Percentiles rank a stretch among this genome's conserved stretches.
phyloP scores from a whole-genome alignment of 2,888 invertebrate species.

The Caenorhabditis doughertyi region DNA sequence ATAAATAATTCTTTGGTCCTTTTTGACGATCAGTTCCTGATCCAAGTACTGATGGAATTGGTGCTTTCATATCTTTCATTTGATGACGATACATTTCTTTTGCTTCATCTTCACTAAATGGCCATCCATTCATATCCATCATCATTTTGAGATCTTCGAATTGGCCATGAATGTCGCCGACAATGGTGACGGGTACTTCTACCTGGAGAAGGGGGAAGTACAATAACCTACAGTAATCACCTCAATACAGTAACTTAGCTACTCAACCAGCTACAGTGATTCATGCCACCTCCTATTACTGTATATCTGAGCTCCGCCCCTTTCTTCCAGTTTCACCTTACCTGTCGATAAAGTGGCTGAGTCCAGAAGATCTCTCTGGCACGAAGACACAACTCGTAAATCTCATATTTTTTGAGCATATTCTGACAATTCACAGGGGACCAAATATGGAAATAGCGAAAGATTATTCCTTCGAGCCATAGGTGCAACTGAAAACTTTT shows the following conservation, averaged over 20 bases:
- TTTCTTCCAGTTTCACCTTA: not conserved
- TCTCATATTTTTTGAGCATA: conserved; percentile 73
- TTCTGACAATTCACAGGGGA: conserved; percentile 71
- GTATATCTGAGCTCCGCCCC: too few relatives aligned
- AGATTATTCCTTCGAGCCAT: conserved; percentile 67
- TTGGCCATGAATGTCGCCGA: conserved; percentile 99
- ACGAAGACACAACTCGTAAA: conserved; percentile 76
- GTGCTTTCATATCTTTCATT: conserved; percentile 18
- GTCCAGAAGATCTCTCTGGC: conserved; percentile 77
- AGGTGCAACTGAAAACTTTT: conserved; percentile 57
- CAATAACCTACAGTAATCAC: too few relatives aligned
- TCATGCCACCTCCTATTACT: too few relatives aligned
- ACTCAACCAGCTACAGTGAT: too few relatives aligned
- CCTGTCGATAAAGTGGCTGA: conserved; percentile 60
- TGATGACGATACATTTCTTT: conserved; percentile 60
- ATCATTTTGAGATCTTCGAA: conserved; percentile 85
- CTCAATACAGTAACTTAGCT: too few relatives aligned
- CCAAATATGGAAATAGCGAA: conserved; percentile 68
- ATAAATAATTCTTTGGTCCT: conserved; percentile 80
- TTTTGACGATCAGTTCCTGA: conserved; percentile 53
- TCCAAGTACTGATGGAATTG: conserved; percentile 24
- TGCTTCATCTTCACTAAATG: conserved; percentile 61
- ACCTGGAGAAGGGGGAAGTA: conserved; percentile 84
- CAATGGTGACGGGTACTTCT: conserved; percentile 96
- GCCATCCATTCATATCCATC: conserved; percentile 76